Base-by-base conservation (phyloP, 2,888 invertebrate species). In the Margaritifera margaritifera region DNA sequence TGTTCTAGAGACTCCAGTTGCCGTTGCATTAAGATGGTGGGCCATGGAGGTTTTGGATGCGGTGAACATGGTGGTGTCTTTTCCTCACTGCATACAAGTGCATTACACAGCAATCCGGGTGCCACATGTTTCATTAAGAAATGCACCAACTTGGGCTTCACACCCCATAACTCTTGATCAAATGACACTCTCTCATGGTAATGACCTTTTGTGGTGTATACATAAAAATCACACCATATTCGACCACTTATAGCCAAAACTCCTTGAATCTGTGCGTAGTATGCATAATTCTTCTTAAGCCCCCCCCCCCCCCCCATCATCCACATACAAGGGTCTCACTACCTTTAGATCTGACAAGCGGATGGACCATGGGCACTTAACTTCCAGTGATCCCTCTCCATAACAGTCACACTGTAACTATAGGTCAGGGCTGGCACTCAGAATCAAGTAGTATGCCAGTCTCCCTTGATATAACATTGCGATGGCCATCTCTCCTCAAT, bases 231-330 rank as follows among this genome's bases (percentile, higher is more conserved):
- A n/a, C n/a, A 70, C 66, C 66, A 70, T n/a, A 51, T 57, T 55
- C 64, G 54, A 19, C 24, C 31, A 25, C 53, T 64, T n/a, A 72
- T 60, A 6, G 66, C 69, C 59, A 69, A 50, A 56, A 69, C 69
- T 11, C 62, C 68, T 53, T 72, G 69, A 51, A 72, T 42, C 51
- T 69, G 72, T 20, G n/a, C 31, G 58, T 55, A 55, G 22, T 18
- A 62, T 60, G 42, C 55, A 66, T 27, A 5, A 27, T 27, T 27
- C 27, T 5, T 27, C 2, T 27, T 4, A 27, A 27, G 27, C n/a
- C n/a, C n/a, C n/a, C n/a, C n/a, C n/a, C n/a, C n/a, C n/a, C 5
- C 27, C 5, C 2, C 27, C 27, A 27, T 27, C 27, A 27, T 27
- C 27, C 27, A 27, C 27, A 27, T 27, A 27, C 2, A 5, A 27